These are phyloP conservation scores for Naja naja DNA, from an alignment of 2,113 vertebrate genomes.

Conservation along the genomic window DNA sequence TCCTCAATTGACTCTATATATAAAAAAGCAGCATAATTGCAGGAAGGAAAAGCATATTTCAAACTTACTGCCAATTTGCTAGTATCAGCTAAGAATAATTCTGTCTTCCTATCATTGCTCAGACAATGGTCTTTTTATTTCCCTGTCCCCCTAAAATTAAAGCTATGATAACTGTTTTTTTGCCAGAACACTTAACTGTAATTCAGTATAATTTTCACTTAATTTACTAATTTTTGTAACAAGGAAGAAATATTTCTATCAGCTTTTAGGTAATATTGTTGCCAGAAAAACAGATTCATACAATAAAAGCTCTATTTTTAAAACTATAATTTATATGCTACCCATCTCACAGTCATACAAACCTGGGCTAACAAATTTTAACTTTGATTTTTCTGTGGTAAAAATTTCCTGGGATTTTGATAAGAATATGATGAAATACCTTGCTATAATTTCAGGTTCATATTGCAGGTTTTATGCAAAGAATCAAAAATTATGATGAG, in stretches of 20 bases:
- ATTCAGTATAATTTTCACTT: neutral
- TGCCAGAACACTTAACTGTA: neutral
- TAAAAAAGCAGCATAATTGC: neutral
- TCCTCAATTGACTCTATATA: too few species aligned
- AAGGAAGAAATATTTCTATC: neutral
- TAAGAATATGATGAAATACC: neutral
- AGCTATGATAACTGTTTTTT: neutral
- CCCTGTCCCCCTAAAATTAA: neutral
- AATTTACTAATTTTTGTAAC: slow-evolving; percentile 11
- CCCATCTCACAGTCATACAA: neutral
- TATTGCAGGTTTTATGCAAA: neutral
- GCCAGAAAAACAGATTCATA: neutral
- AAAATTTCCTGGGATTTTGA: neutral
- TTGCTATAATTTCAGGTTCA: neutral
- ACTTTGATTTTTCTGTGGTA: neutral
- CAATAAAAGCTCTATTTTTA: neutral
- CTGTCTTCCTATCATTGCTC: slow-evolving; percentile 7
- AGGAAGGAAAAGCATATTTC: neutral
- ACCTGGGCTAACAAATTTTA: neutral
- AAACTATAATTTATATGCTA: neutral
- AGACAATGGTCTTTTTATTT: neutral
- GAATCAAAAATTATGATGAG: neutral
- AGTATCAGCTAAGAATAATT: slow-evolving; percentile 18
- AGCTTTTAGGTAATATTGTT: neutral
- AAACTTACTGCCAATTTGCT: neutral